These are phyloP conservation scores for Microchirus variegatus DNA, from an alignment of 2,797 vertebrate species.

Conservation along the genomic window DNA sequence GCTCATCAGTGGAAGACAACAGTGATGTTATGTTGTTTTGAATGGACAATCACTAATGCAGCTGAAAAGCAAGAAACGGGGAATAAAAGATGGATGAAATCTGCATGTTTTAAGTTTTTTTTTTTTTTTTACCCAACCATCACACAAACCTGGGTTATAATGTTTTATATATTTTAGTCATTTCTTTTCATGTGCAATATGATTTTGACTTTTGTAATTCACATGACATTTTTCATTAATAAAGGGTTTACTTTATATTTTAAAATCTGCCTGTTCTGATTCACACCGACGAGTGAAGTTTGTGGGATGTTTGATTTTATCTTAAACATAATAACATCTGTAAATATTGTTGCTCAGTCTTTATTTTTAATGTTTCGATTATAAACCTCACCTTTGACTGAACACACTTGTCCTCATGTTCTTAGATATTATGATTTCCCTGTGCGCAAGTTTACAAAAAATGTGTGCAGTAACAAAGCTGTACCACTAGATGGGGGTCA, in stretches of 20 bases:
- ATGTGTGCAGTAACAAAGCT: not conserved
- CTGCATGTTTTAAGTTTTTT: too few relatives aligned
- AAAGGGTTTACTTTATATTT: slow-evolving; percentile 1
- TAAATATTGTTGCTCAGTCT: not conserved
- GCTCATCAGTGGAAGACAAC: too few relatives aligned
- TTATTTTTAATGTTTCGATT: slow-evolving; percentile 9
- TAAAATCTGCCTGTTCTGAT: not conserved
- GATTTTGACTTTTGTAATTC: slow-evolving; percentile 10
- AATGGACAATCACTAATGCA: too few relatives aligned
- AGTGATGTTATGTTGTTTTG: too few relatives aligned
- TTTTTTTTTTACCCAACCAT: too few relatives aligned
- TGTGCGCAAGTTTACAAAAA: too few relatives aligned
- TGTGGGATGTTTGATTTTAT: too few relatives aligned
- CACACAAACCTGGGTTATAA: not conserved
- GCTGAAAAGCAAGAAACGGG: too few relatives aligned
- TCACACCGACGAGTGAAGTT: not conserved
- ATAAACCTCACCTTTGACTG: slow-evolving; percentile 14
- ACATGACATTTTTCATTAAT: slow-evolving; percentile 16
- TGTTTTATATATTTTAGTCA: slow-evolving; percentile 2
- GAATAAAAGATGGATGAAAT: too few relatives aligned
- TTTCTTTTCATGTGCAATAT: not conserved
- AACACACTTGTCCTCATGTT: slow-evolving; percentile 22
- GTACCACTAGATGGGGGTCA: slow-evolving; percentile 26
- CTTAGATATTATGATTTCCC: not conserved
- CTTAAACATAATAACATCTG: not conserved